Percentiles rank a stretch among this genome's conserved stretches.
These are phyloP conservation scores for Fulica atra DNA, from an alignment of 2,113 vertebrate species.

Conservation along the genomic window DNA sequence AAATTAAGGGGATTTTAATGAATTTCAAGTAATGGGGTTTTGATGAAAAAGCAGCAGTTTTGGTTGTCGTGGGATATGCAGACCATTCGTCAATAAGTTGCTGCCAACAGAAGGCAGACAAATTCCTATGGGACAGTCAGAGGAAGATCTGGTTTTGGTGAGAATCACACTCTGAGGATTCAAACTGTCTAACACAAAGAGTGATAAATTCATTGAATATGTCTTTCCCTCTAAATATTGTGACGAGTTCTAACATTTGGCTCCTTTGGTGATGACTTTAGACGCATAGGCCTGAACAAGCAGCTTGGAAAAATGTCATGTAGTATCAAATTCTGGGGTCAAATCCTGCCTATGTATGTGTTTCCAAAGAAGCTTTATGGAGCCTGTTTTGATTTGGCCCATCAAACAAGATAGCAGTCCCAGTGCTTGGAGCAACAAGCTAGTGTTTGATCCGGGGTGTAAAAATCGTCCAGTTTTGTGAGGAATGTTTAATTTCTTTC, in stretches of 20 bases:
- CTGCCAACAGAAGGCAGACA: not conserved
- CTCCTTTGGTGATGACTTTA: not conserved
- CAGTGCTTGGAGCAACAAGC: rapidly evolving
- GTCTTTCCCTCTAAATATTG: not conserved
- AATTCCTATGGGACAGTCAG: not conserved
- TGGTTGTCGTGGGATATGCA: not conserved
- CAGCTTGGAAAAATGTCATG: not conserved
- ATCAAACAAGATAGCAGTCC: not conserved
- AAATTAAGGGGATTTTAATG: not conserved
- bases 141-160: not conserved
- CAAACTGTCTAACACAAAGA: not conserved
- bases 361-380: not conserved
- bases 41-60: not conserved
- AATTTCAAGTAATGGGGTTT: not conserved
- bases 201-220: not conserved
- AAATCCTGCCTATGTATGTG: not conserved
- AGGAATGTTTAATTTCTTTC: not conserved
- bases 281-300: not conserved
- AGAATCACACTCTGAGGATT: not conserved
- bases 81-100: not conserved
- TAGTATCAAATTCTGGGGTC: not conserved
- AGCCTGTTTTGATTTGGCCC: not conserved
- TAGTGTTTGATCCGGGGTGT: not conserved
- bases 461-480: not conserved
- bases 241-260: not conserved